A percentile compares a stretch with the other conserved stretches of the same genome.
phyloP scores from a whole-genome alignment of 2,888 invertebrate species.

The Chalcosyrphus nemorum region DNA sequence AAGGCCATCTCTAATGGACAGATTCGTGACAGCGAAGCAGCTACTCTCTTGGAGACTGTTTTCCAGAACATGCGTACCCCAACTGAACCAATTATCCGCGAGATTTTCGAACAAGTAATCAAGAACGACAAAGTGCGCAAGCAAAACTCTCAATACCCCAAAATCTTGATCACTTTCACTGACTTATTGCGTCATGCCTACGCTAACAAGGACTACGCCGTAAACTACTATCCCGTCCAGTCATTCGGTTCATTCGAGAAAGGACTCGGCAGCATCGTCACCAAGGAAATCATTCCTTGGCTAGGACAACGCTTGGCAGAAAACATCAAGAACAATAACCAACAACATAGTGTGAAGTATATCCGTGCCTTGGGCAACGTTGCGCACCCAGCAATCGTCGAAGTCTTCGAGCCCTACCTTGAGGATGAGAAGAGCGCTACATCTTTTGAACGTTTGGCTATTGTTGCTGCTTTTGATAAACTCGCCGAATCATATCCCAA shows the following conservation, averaged over 20 bases:
- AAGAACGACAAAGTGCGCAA: conserved; percentile 83
- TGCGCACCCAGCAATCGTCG: conserved; percentile 85
- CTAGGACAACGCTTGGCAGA: conserved; percentile 83
- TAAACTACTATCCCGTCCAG: conserved; percentile 86
- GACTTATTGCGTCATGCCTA: conserved; percentile 85
- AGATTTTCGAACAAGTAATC: conserved; percentile 82
- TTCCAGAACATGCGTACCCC: conserved; percentile 56
- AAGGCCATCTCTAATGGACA: conserved; percentile 84
- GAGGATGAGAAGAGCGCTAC: conserved; percentile 84
- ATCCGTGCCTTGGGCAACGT: conserved; percentile 86
- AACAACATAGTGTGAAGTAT: conserved; percentile 84
- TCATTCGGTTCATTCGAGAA: conserved; percentile 85
- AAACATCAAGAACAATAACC: conserved; percentile 84
- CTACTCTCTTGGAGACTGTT: conserved; percentile 83
- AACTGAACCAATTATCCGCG: conserved; percentile 51
- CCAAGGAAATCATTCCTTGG: conserved; percentile 84
- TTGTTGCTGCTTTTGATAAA: conserved; percentile 84
- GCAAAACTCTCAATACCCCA: conserved; percentile 83
- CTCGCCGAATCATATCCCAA: conserved; percentile 83
- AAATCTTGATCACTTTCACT: conserved; percentile 85
- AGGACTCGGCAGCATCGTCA: conserved; percentile 83
- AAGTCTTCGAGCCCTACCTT: conserved; percentile 86
- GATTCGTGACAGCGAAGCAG: conserved; percentile 84
- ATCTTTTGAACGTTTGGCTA: conserved; percentile 85
- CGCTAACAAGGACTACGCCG: conserved; percentile 84